These are phyloP conservation scores for Crotalus helleri DNA, from an alignment of 2,113 vertebrate genomes.

Conservation along the genomic window DNA sequence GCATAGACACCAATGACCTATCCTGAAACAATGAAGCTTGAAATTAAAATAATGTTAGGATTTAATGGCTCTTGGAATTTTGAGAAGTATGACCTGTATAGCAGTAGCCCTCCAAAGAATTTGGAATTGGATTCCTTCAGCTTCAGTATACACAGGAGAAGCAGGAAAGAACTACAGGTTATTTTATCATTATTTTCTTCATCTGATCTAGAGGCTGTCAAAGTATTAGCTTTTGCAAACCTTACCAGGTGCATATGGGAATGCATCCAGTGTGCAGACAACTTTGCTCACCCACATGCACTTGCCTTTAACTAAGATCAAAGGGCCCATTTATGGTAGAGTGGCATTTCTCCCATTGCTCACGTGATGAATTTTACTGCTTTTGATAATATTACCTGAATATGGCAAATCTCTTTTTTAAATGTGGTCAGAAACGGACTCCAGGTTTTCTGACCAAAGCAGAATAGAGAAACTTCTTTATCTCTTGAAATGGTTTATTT, in stretches of 20 bases:
- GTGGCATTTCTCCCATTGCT: background rate
- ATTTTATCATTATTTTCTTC: background rate
- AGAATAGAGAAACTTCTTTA: background rate
- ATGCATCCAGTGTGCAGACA: background rate
- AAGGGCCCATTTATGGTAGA: background rate
- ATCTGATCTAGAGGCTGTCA: background rate
- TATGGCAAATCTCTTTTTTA: background rate
- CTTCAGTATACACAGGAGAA: background rate
- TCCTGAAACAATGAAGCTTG: background rate
- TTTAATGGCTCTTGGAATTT: background rate
- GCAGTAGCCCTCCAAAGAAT: background rate
- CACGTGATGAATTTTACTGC: background rate
- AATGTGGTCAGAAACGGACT: background rate
- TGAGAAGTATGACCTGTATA: background rate
- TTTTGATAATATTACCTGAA: background rate
- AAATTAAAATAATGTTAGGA: background rate
- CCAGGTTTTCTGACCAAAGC: background rate
- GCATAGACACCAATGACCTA: background rate
- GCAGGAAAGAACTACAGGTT: background rate
- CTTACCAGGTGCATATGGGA: background rate
- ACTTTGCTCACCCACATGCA: background rate
- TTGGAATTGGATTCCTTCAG: background rate
- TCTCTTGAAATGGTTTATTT: background rate
- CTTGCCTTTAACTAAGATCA: background rate
- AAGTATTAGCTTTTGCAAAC: background rate